These are phyloP conservation scores for Bimastos eiseni DNA, from an alignment of 2,888 invertebrate genomes.

Conservation along the genomic window DNA sequence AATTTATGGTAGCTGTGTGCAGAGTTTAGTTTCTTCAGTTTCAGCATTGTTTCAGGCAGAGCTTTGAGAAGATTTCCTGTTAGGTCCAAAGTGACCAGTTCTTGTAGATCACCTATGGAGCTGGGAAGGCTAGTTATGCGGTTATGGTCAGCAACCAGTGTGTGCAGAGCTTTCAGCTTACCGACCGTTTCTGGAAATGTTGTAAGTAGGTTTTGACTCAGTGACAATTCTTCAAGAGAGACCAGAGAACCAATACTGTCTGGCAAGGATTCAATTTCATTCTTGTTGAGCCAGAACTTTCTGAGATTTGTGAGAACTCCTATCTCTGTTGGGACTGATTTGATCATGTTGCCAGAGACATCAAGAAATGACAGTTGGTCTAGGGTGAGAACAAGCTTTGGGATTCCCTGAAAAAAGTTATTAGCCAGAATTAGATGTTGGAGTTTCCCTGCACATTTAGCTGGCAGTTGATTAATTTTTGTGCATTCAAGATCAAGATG, in stretches of 20 bases:
- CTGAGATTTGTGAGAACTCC: conserved; percentile 50
- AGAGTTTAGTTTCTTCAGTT: conserved; percentile 49
- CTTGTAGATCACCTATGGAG: conserved; percentile 53
- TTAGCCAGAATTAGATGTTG: conserved; percentile 54
- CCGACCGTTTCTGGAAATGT: conserved; percentile 53
- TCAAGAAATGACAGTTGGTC: conserved; percentile 51
- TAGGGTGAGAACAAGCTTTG: conserved; percentile 47
- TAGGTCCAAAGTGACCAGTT: conserved; percentile 58
- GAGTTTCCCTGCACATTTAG: conserved; percentile 49
- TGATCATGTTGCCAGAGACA: conserved; percentile 55
- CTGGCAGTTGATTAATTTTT: conserved; percentile 57
- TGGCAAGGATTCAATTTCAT: conserved; percentile 53
- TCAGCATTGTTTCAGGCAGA: conserved; percentile 55
- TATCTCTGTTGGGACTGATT: conserved; percentile 53
- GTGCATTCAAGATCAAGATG: conserved; percentile 57
- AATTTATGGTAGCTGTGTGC: conserved; percentile 57
- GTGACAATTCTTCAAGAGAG: conserved; percentile 52
- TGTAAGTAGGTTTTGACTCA: conserved; percentile 53
- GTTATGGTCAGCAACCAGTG: conserved; percentile 53
- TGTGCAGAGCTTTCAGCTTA: conserved; percentile 51
- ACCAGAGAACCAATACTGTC: conserved; percentile 50
- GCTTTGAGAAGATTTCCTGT: conserved; percentile 53
- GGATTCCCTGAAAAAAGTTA: conserved; percentile 50
- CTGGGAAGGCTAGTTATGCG: conserved; percentile 52
- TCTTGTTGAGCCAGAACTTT: conserved; percentile 50